Base-by-base conservation (phyloP, 1,140 invertebrate species). In the Drosophila sp. region DNA sequence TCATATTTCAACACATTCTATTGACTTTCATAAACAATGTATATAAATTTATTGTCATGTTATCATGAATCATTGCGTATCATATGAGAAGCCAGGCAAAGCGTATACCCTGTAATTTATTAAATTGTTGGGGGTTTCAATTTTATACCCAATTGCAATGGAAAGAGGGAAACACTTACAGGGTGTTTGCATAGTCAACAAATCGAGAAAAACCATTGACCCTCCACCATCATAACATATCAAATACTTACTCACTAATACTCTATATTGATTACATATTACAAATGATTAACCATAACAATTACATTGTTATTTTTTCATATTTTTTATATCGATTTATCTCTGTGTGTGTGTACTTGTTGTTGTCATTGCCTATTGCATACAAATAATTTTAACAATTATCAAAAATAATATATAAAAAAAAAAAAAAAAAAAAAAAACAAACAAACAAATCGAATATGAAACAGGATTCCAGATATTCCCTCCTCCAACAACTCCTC, bases 391-490 rank as follows among this genome's bases (percentile, higher is more conserved):
- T 76, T 67, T 79, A 50, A 64, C 77, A 67, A 70, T 57, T 69
- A 61, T 32, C 25, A 13, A 56, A 41, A 34, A 51, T 51, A 46
- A 50, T 50, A 40, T 7, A 66, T 46, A 58, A 76, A 51, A 66
- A 59, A 62, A 64, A 45, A 64, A 45, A 51, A 40, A 3, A 46
- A 43, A 57, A 16, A 9, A 41, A 76, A 72, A 67, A 57, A 74
- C 58, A 78, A 75, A 73, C 64, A 70, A 75, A 67, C 71, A 66
- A 67, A 76, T 2, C 36, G 36, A 38, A 38, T 38, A 38, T 38
- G n/a, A 86, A 90, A 81, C 91, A 95, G 96, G 95, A 89, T 96
- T 96, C 91, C 95, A 95, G 91, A 96, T 96, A 59, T 97, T 96
- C 91, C 96, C 96, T 74, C 95, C 95, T 71, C 95, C 96, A 46